These are phyloP conservation scores for Acanthornis magna DNA, from an alignment of 2,797 vertebrate genomes.

Conservation along the genomic window DNA sequence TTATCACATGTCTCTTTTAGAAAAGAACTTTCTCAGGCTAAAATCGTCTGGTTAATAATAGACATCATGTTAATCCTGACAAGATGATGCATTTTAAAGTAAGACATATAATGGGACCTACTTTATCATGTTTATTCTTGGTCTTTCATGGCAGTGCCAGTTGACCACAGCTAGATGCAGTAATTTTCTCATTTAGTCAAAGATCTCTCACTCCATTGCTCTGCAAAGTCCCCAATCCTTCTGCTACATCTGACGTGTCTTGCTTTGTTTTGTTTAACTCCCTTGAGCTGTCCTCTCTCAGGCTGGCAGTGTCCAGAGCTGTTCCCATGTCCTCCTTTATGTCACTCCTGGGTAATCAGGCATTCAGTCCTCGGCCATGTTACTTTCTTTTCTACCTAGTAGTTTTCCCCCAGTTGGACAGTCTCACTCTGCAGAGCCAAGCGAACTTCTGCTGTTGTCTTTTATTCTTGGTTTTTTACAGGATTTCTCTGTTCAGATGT, in stretches of 20 bases:
- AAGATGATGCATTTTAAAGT: background rate
- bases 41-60: background rate
- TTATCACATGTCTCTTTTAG: background rate
- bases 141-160: background rate
- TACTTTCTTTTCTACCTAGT: background rate
- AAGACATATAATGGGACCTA: background rate
- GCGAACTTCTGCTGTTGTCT: fast-evolving
- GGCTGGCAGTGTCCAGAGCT: background rate
- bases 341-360: background rate
- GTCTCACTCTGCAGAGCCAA: background rate
- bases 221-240: background rate
- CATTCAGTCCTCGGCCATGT: background rate
- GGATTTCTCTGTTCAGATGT: background rate
- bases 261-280: background rate
- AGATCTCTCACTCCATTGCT: background rate
- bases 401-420: background rate
- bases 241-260: fast-evolving
- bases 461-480: background rate
- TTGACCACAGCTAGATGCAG: background rate
- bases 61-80: background rate
- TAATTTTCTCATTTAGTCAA: background rate
- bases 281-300: background rate
- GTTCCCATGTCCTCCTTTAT: background rate
- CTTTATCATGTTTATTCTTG: background rate
- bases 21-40: background rate